A percentile compares a stretch with the other conserved stretches of the same genome.
Conservation (phyloP, 2,113 vertebrate species). For the Elgaria multicarinata region DNA sequence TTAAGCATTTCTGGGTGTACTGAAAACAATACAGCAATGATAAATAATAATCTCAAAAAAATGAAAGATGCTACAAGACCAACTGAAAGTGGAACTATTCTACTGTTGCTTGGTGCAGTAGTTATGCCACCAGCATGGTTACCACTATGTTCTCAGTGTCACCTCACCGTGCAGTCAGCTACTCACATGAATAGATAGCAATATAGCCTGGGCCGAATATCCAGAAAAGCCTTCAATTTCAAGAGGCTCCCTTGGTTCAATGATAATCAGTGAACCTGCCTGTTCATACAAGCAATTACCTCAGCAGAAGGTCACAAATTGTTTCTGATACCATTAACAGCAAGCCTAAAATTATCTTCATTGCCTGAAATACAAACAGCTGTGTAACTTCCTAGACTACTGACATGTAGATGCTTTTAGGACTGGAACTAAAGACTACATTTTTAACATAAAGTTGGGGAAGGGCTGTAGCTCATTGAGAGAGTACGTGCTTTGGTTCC, state of each 20-base stretch:
- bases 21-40: background rate
- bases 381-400: background rate
- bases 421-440: too few species aligned
- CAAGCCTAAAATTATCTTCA: background rate
- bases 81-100: background rate
- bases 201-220: background rate
- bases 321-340: background rate
- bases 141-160: too few species aligned
- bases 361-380: background rate
- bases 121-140: background rate
- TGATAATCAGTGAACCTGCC: background rate
- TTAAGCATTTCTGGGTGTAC: background rate
- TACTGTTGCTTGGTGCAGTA: background rate
- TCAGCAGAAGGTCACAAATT: background rate
- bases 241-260: background rate
- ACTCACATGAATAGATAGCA: background rate
- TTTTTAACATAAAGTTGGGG: background rate
- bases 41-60: background rate
- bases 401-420: background rate
- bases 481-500: background rate
- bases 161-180: background rate
- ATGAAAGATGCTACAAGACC: background rate
- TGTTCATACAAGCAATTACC: background rate
- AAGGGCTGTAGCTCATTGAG: background rate
- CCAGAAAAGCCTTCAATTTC: background rate